phyloP scores from a whole-genome alignment of 2,113 vertebrate genomes.

The Mixornis gularis region DNA sequence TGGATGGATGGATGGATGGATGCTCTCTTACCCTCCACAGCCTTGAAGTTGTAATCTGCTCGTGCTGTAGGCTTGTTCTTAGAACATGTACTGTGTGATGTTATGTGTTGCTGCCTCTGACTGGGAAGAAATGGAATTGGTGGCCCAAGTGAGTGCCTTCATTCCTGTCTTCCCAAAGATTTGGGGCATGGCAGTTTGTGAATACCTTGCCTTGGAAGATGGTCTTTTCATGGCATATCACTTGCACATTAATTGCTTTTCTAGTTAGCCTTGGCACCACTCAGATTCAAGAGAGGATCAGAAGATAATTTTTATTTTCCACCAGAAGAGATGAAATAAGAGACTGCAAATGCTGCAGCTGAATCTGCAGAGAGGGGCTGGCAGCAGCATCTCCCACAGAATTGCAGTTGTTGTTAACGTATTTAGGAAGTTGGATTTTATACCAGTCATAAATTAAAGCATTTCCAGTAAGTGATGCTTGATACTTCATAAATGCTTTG shows the following conservation, averaged over 20 bases:
- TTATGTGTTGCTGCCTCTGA: not conserved
- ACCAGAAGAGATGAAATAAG: not conserved
- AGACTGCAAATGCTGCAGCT: not conserved
- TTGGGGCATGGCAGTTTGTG: not conserved
- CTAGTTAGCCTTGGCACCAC: not conserved
- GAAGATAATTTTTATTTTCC: not conserved
- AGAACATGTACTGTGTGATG: fast-evolving
- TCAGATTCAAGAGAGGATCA: not conserved
- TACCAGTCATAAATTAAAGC: not conserved
- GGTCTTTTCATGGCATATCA: not conserved
- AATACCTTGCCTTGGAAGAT: not conserved
- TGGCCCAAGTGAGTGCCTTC: not conserved
- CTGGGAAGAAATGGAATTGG: not conserved
- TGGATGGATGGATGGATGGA: no score
- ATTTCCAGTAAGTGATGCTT: constrained; percentile 1
- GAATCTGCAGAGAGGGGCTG: not conserved
- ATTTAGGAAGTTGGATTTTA: not conserved
- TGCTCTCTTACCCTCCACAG: not conserved
- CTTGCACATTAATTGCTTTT: not conserved
- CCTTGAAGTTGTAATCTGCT: not conserved
- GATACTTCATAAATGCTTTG: constrained; percentile 23
- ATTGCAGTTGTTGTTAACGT: not conserved
- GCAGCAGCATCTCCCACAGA: not conserved
- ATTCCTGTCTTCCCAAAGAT: not conserved
- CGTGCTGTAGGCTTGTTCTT: not conserved